Conservation (phyloP, 2,797 vertebrate genomes). For the Tokudaia tokunoshimensis region DNA sequence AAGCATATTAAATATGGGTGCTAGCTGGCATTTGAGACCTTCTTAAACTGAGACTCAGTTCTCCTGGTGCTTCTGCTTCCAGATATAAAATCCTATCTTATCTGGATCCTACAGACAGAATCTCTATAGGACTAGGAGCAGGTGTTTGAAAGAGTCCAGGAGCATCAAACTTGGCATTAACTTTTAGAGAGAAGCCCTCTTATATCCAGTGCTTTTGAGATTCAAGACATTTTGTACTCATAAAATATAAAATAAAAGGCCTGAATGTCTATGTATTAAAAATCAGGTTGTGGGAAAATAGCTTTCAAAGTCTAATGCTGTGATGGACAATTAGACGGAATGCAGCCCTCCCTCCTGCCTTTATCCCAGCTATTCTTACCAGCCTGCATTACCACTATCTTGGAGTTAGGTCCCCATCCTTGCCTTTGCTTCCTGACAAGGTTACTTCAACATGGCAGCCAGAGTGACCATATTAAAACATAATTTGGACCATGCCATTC, state of each 20-base stretch:
- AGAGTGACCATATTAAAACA: neutral
- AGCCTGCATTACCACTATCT: neutral
- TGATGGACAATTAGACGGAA: neutral
- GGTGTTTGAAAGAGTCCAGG: neutral
- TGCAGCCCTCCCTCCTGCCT: neutral
- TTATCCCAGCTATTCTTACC: neutral
- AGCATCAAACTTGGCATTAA: neutral
- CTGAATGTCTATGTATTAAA: neutral
- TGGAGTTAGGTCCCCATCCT: neutral
- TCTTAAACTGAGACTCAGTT: neutral
- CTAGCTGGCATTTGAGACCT: neutral
- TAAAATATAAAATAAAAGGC: neutral
- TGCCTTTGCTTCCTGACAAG: neutral
- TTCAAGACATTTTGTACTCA: neutral
- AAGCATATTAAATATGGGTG: neutral
- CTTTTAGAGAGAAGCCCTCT: conserved; percentile 18
- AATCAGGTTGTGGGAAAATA: neutral
- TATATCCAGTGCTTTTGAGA: neutral
- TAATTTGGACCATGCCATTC: neutral
- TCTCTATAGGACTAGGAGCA: neutral
- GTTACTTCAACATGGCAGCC: neutral
- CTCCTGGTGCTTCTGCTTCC: neutral
- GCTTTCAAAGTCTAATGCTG: neutral
- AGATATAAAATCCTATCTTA: neutral
- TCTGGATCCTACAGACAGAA: neutral